phyloP scores from a whole-genome alignment of 2,888 invertebrate species.

The Acleris literana region DNA sequence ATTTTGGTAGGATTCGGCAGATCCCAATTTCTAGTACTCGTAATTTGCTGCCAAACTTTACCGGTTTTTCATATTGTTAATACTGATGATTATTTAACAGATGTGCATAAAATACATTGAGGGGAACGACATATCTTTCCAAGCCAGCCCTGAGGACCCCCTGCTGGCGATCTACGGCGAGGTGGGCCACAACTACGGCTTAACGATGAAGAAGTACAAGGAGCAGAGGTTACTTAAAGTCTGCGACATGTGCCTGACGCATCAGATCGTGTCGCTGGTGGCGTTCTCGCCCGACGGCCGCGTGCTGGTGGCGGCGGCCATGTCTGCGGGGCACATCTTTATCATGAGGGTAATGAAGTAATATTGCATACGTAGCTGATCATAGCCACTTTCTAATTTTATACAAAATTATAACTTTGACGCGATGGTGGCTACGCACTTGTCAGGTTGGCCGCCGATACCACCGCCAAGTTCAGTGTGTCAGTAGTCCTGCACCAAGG shows the following conservation, averaged over 20 bases:
- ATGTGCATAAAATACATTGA: conserved; percentile 54
- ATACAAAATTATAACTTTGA: too few relatives aligned
- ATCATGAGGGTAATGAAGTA: conserved; percentile 66
- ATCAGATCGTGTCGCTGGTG: conserved; percentile 69
- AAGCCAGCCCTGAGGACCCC: conserved; percentile 67
- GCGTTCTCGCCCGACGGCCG: conserved; percentile 66
- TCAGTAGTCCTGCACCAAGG: too few relatives aligned
- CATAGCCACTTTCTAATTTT: too few relatives aligned
- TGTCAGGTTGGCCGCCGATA: too few relatives aligned
- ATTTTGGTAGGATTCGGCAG: too few relatives aligned
- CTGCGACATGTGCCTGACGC: conserved; percentile 62
- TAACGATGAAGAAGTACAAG: conserved; percentile 51
- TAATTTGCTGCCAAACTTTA: too few relatives aligned
- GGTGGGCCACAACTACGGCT: conserved; percentile 61
- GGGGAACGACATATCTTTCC: conserved; percentile 62
- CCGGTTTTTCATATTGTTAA: too few relatives aligned
- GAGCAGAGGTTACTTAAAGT: conserved; percentile 42
- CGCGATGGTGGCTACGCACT: too few relatives aligned
- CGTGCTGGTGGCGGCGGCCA: conserved; percentile 66
- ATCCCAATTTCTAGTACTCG: too few relatives aligned
- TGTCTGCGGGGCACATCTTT: conserved; percentile 75
- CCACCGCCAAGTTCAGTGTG: too few relatives aligned
- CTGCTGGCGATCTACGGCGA: conserved; percentile 63
- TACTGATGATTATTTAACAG: conserved; percentile 45
- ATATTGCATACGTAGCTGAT: background rate